Conservation (phyloP, 2,888 invertebrate genomes). For the Sinelater perroti region DNA sequence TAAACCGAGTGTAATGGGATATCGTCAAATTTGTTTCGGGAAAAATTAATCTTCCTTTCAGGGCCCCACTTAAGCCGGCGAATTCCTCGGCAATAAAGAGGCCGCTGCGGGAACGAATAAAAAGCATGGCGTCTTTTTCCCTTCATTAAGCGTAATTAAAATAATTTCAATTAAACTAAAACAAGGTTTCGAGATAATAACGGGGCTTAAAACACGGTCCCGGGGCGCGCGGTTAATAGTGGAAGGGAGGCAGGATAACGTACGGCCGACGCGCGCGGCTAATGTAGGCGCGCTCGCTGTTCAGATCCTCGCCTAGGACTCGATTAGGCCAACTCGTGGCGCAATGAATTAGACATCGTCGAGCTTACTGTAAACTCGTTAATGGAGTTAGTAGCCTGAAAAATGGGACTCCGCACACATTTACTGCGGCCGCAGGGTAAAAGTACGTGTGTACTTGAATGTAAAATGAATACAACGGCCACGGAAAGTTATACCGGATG, state of each 20-base stretch:
- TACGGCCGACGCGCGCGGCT: slow-evolving; percentile 34
- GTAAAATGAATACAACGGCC: too few relatives aligned
- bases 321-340: slow-evolving; percentile 33
- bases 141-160: slow-evolving; percentile 47
- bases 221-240: slow-evolving; percentile 39
- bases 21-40: slow-evolving; percentile 14
- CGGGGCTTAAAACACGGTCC: slow-evolving; percentile 41
- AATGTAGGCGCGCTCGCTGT: slow-evolving; percentile 33
- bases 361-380: slow-evolving; percentile 26
- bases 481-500: too few relatives aligned
- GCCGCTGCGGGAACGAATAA: slow-evolving; percentile 40
- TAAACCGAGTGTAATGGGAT: slow-evolving; percentile 11
- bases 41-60: slow-evolving; percentile 26
- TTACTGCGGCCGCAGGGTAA: too few relatives aligned
- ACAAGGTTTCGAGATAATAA: slow-evolving; percentile 45
- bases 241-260: slow-evolving; percentile 38
- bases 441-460: too few relatives aligned
- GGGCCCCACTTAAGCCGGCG: slow-evolving; percentile 18
- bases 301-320: slow-evolving; percentile 34
- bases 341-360: slow-evolving; percentile 25
- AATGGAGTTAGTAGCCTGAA: slow-evolving; percentile 28
- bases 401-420: too few relatives aligned
- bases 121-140: slow-evolving; percentile 45
- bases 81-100: slow-evolving; percentile 35
- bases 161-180: slow-evolving; percentile 46